Percentiles rank a stretch among this genome's conserved stretches.
phyloP scores from a whole-genome alignment of 2,888 invertebrate species.

The Cyaniris semiargus region DNA sequence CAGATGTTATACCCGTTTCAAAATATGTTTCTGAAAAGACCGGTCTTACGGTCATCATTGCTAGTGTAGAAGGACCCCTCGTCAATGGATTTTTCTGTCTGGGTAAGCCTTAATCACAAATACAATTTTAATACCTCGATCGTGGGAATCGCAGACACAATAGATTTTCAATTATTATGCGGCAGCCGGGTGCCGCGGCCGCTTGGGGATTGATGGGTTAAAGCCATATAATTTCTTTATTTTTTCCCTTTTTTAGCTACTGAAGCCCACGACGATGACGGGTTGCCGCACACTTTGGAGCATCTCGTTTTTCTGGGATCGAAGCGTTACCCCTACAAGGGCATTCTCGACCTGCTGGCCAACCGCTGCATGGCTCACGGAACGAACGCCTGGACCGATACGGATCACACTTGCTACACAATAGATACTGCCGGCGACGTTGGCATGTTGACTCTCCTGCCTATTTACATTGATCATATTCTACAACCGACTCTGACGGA shows the following conservation, averaged over 20 bases:
- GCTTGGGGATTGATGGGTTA: too few relatives aligned
- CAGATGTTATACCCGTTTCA: slow-evolving; percentile 87
- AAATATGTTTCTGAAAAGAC: slow-evolving; percentile 90
- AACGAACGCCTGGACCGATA: slow-evolving; percentile 94
- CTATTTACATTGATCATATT: slow-evolving; percentile 95
- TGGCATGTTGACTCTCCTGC: slow-evolving; percentile 93
- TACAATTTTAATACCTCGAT: too few relatives aligned
- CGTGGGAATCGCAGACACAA: too few relatives aligned
- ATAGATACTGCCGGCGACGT: slow-evolving; percentile 90
- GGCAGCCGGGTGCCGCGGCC: too few relatives aligned
- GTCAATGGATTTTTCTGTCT: slow-evolving; percentile 93
- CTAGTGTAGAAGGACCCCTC: slow-evolving; percentile 93
- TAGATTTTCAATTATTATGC: too few relatives aligned
- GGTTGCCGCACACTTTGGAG: slow-evolving; percentile 94
- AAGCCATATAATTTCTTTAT: neutral
- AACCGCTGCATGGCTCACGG: slow-evolving; percentile 94
- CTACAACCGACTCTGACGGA: slow-evolving; percentile 91
- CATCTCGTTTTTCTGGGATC: slow-evolving; percentile 95
- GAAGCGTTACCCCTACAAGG: slow-evolving; percentile 93
- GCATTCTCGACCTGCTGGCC: slow-evolving; percentile 92
- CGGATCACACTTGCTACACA: slow-evolving; percentile 94
- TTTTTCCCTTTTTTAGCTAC: slow-evolving; percentile 82
- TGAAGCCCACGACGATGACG: slow-evolving; percentile 95
- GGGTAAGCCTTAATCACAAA: slow-evolving; percentile 77
- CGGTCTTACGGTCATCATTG: slow-evolving; percentile 90